Evolutionary conservation across 2,888 invertebrate species (phyloP).

Genomic region (Mesorhabditis sp.): DNA sequence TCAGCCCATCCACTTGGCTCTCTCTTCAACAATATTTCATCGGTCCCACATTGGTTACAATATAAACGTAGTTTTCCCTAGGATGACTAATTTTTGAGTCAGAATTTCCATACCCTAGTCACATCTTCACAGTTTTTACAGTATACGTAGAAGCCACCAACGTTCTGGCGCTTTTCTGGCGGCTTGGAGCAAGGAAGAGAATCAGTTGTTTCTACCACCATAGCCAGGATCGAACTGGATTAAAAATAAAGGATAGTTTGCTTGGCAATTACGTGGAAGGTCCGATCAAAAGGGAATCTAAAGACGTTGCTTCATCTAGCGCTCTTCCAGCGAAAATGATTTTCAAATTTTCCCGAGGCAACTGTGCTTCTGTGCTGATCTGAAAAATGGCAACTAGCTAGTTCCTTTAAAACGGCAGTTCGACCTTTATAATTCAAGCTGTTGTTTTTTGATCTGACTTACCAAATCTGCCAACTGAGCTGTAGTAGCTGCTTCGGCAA

Average conservation of each 20-base stretch:
- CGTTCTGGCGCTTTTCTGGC: background rate
- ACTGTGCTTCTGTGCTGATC: background rate
- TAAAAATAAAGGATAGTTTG: slow-evolving; percentile 12
- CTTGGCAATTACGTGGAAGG: slow-evolving; percentile 28
- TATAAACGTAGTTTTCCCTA: slow-evolving; percentile 39
- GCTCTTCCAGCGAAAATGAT: slow-evolving; percentile 29
- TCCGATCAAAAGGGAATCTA: slow-evolving; percentile 27
- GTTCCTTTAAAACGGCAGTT: slow-evolving; percentile 12
- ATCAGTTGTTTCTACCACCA: background rate
- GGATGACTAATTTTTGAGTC: no score
- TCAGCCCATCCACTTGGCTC: slow-evolving; percentile 41
- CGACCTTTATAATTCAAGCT: slow-evolving; percentile 16
- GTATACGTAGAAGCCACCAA: slow-evolving; percentile 38
- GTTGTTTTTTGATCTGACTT: slow-evolving; percentile 13
- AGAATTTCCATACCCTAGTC: background rate
- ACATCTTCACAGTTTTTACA: slow-evolving; percentile 39
- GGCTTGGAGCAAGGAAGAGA: background rate
- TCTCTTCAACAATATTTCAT: slow-evolving; percentile 28
- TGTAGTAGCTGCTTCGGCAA: background rate
- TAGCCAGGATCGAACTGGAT: slow-evolving; percentile 14
- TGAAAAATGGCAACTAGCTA: background rate
- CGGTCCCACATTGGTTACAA: slow-evolving; percentile 29
- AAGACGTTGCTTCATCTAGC: slow-evolving; percentile 15
- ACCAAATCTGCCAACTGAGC: slow-evolving; percentile 9
- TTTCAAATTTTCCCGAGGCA: slow-evolving; percentile 25